Evolutionary conservation across 2,113 vertebrate genomes (phyloP).

Genomic region (Megatriorchis doriae): DNA sequence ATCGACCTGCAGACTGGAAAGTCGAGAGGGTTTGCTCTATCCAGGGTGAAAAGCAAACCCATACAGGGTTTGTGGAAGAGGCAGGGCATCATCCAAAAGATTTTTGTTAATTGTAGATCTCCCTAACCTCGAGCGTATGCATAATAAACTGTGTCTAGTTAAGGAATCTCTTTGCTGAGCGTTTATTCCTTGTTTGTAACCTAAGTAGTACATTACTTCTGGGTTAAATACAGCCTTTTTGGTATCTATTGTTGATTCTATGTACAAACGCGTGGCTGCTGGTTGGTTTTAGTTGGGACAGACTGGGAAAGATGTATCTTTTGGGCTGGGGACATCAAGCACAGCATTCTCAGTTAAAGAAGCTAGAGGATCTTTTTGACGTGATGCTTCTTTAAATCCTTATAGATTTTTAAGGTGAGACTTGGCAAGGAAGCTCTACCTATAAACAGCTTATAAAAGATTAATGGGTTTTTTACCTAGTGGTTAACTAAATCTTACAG

Average conservation of each 20-base stretch:
- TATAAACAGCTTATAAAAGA: not conserved
- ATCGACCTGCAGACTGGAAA: not conserved
- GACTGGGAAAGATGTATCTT: not conserved
- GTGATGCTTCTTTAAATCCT: not conserved
- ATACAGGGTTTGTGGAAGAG: rapidly evolving
- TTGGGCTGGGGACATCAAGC: not conserved
- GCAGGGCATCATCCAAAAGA: not conserved
- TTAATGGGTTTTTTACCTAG: not conserved
- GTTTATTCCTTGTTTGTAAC: not conserved
- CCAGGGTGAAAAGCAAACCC: not conserved
- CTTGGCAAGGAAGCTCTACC: not conserved
- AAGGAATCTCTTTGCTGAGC: not conserved
- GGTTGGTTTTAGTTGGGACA: not conserved
- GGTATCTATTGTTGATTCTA: not conserved
- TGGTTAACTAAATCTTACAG: not conserved
- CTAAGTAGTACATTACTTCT: not conserved
- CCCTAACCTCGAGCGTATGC: not conserved
- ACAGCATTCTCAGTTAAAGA: not conserved
- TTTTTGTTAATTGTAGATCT: not conserved
- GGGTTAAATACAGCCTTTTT: not conserved
- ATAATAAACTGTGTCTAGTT: not conserved
- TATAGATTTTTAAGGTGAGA: not conserved
- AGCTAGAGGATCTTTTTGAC: not conserved
- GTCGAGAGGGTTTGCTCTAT: not conserved
- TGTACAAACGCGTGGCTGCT: not conserved